phyloP scores from a whole-genome alignment of 2,113 vertebrate genomes.

The Notarius quadriscutis region DNA sequence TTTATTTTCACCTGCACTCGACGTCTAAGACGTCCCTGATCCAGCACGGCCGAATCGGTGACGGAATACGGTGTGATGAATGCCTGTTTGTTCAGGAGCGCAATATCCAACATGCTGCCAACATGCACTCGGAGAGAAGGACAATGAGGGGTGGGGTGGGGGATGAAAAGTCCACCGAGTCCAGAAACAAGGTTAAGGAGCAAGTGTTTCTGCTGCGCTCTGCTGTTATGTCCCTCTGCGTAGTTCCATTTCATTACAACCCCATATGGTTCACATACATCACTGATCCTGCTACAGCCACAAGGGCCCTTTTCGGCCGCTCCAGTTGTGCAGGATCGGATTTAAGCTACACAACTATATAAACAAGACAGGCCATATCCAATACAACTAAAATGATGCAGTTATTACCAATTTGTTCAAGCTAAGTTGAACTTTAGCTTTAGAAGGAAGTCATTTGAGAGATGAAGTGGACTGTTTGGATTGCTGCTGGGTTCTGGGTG shows the following conservation, averaged over 20 bases:
- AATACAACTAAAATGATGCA: slow-evolving; percentile 16
- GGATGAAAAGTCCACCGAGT: not conserved
- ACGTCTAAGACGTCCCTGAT: not conserved
- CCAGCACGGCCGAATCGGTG: not conserved
- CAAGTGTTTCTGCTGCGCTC: not conserved
- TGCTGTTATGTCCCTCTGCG: not conserved
- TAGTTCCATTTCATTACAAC: slow-evolving; percentile 37
- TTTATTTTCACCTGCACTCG: not conserved
- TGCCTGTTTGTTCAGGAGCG: slow-evolving; percentile 10
- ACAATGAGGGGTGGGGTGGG: not conserved
- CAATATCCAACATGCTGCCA: not conserved
- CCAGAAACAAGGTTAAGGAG: not conserved
- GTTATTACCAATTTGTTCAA: slow-evolving; percentile 32
- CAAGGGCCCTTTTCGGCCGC: slow-evolving; percentile 18
- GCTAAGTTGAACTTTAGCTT: slow-evolving; percentile 23
- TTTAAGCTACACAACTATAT: slow-evolving; percentile 34
- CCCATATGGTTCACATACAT: slow-evolving; percentile 49
- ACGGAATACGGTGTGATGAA: not conserved
- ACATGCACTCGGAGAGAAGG: not conserved
- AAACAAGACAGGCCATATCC: slow-evolving; percentile 42
- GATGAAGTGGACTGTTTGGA: too few relatives aligned
- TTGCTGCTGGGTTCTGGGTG: slow-evolving; percentile 22
- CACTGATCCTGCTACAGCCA: not conserved
- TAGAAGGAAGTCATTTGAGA: not conserved
- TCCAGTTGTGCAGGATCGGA: slow-evolving; percentile 18